These are phyloP conservation scores for Allophyes oxyacanthae DNA, from an alignment of 2,888 invertebrate species.

Conservation along the genomic window DNA sequence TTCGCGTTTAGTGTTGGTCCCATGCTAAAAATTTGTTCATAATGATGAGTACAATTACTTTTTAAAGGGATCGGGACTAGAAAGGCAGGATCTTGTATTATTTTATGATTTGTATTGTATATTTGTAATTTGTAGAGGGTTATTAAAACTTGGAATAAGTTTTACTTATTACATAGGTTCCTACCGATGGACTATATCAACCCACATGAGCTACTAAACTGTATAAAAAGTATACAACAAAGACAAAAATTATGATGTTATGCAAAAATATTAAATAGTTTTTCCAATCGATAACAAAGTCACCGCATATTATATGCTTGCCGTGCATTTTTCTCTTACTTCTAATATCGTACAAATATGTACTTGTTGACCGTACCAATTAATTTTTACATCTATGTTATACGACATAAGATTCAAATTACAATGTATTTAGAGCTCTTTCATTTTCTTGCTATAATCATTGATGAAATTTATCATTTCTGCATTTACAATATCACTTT, in stretches of 20 bases:
- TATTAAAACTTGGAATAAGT: conserved; percentile 1
- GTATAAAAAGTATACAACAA: conserved; percentile 42
- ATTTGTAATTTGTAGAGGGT: not conserved
- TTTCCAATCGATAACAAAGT: conserved; percentile 39
- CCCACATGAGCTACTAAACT: conserved; percentile 38
- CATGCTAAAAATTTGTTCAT: too few relatives aligned
- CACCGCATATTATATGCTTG: conserved; percentile 32
- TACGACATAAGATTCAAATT: conserved; percentile 41
- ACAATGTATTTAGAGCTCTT: conserved; percentile 47
- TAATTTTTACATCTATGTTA: conserved; percentile 53
- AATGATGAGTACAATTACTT: too few relatives aligned
- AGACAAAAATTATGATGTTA: conserved; percentile 48
- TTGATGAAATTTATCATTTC: not conserved
- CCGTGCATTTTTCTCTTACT: conserved; percentile 41
- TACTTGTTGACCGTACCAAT: conserved; percentile 51
- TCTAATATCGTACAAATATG: conserved; percentile 53
- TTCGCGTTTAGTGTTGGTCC: too few relatives aligned
- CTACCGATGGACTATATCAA: conserved; percentile 33
- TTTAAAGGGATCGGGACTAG: too few relatives aligned
- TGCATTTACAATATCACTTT: not conserved
- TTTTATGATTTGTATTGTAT: too few relatives aligned
- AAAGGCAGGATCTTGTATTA: too few relatives aligned
- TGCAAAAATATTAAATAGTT: conserved; percentile 54
- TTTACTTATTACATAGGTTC: conserved; percentile 18
- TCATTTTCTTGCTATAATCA: conserved; percentile 19